These are phyloP conservation scores for Takifugu rubripes DNA, from an alignment of 2,797 vertebrate genomes.

Conservation along the genomic window DNA sequence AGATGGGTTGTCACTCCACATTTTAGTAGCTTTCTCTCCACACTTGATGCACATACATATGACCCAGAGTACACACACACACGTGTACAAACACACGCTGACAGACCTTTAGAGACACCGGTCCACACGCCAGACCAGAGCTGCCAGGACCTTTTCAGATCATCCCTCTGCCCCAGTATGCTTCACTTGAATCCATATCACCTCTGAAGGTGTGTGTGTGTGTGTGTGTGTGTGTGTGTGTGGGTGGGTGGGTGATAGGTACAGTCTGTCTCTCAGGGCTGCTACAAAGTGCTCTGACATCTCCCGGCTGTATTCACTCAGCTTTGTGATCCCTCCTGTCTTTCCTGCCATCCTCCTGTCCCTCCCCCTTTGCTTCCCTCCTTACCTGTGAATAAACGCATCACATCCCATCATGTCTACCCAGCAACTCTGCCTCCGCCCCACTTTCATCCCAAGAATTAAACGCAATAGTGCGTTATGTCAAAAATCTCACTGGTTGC, in stretches of 20 bases:
- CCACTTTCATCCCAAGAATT: too few relatives aligned
- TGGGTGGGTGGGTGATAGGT: too few relatives aligned
- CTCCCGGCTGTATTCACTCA: slow-evolving; percentile 5
- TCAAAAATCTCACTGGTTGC: too few relatives aligned
- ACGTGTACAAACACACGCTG: neutral
- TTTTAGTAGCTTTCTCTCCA: neutral
- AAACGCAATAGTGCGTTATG: too few relatives aligned
- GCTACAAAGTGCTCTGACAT: slow-evolving; percentile 3
- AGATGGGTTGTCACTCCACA: too few relatives aligned
- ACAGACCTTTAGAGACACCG: neutral
- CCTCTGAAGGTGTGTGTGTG: neutral
- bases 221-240: too few relatives aligned
- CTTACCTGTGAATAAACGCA: neutral
- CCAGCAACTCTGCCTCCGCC: too few relatives aligned
- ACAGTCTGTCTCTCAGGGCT: slow-evolving; percentile 4
- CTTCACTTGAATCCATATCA: neutral
- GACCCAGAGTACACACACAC: neutral
- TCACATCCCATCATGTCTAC: neutral
- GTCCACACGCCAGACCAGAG: neutral
- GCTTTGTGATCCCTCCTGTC: slow-evolving; percentile 5
- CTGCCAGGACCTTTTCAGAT: neutral
- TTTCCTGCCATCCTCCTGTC: neutral
- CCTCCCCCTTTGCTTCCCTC: neutral
- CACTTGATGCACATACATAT: neutral
- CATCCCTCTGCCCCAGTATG: neutral